Evolutionary conservation across 2,797 vertebrate species (phyloP).

Genomic region (Esox masquinongy): DNA sequence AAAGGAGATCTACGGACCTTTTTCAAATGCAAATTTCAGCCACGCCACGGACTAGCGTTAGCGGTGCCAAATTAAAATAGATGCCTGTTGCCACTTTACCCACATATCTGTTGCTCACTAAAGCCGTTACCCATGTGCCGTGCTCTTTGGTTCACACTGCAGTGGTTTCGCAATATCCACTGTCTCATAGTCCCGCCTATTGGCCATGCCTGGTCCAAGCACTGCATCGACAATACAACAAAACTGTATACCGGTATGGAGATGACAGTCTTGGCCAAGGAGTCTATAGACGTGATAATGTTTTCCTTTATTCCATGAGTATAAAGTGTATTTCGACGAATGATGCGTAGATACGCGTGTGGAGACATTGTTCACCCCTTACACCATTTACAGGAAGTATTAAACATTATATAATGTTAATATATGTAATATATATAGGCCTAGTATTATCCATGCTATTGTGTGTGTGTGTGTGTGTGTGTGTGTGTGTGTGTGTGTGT

Average conservation of each 20-base stretch:
- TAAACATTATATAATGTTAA: too few relatives aligned
- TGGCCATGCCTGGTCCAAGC: constrained; percentile 40
- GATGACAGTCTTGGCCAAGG: neutral
- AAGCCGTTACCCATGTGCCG: constrained; percentile 43
- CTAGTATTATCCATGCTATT: too few relatives aligned
- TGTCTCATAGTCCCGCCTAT: constrained; percentile 63
- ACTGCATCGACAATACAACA: neutral
- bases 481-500: neutral
- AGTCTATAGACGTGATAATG: neutral
- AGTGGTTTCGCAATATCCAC: neutral
- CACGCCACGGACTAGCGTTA: neutral
- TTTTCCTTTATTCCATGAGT: neutral
- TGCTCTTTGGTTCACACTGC: constrained; percentile 35
- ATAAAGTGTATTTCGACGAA: neutral
- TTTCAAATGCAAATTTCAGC: neutral
- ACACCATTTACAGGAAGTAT: too few relatives aligned
- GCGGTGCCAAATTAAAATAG: neutral
- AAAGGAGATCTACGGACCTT: neutral
- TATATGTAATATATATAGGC: too few relatives aligned
- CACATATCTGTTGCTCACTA: neutral
- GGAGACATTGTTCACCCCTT: too few relatives aligned
- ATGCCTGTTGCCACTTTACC: constrained; percentile 7
- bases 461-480: too few relatives aligned
- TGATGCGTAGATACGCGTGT: neutral
- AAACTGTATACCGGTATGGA: neutral